These are phyloP conservation scores for Diuraphis noxia DNA, from an alignment of 1,140 invertebrate genomes.

Conservation along the genomic window DNA sequence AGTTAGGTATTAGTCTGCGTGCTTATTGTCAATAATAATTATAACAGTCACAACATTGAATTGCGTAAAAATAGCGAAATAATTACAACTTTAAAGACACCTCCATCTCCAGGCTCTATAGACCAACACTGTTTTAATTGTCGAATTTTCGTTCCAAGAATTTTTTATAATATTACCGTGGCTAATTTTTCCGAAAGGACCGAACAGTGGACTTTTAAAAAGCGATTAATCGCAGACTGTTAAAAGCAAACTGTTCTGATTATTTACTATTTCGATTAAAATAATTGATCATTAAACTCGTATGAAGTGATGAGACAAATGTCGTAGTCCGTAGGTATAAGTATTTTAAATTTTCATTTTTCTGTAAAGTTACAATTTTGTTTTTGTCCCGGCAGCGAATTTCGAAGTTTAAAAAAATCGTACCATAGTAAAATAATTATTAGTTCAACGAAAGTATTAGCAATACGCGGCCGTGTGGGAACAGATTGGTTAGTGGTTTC, in stretches of 20 bases:
- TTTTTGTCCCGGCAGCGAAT: background rate
- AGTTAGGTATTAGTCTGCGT: background rate
- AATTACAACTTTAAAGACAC: background rate
- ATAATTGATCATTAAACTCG: background rate
- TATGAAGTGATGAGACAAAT: background rate
- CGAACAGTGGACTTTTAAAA: no score
- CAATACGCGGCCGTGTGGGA: constrained; percentile 15
- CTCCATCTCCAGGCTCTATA: background rate
- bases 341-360: background rate
- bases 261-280: background rate
- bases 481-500: constrained; percentile 41
- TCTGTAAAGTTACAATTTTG: no score
- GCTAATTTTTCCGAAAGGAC: no score
- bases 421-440: background rate
- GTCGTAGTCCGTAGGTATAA: background rate
- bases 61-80: background rate
- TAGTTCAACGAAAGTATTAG: background rate
- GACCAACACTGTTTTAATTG: background rate
- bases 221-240: background rate
- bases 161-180: no score
- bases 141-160: no score
- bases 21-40: no score
- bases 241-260: background rate
- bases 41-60: background rate
- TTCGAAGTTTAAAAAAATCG: background rate